Evolutionary conservation across 2,797 vertebrate genomes (phyloP).

Genomic region (Gila robusta): DNA sequence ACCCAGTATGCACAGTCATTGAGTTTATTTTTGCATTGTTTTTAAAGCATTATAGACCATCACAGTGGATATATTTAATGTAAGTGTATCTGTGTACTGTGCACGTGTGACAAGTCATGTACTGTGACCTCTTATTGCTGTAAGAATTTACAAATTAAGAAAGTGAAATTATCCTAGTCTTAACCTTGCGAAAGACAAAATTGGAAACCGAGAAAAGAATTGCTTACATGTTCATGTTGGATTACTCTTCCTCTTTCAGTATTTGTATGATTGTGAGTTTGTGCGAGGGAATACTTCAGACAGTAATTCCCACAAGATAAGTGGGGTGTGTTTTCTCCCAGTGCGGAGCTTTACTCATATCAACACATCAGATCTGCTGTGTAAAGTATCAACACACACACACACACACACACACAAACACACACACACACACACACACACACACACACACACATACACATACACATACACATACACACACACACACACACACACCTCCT

Average conservation of each 20-base stretch:
- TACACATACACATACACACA: too few species aligned
- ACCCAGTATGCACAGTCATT: neutral
- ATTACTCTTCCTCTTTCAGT: slow-evolving; percentile 12
- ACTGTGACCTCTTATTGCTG: neutral
- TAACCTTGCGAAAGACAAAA: neutral
- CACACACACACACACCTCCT: neutral
- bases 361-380: slow-evolving; percentile 29
- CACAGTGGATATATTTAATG: neutral
- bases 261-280: slow-evolving; percentile 53
- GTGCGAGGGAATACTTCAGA: slow-evolving; percentile 63
- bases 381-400: slow-evolving; percentile 21
- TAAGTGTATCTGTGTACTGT: neutral
- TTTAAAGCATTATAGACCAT: neutral
- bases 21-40: neutral
- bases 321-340: slow-evolving; percentile 68
- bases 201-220: neutral
- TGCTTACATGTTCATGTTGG: neutral
- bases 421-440: too few species aligned
- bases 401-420: neutral
- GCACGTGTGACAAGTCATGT: neutral
- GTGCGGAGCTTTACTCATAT: slow-evolving; percentile 43
- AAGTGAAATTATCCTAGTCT: neutral
- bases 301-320: slow-evolving; percentile 77
- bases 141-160: neutral
- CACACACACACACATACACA: too few species aligned